A percentile compares a stretch with the other conserved stretches of the same genome.
These are phyloP conservation scores for Drosophila tanythrix DNA, from an alignment of 2,888 invertebrate genomes.

Conservation along the genomic window DNA sequence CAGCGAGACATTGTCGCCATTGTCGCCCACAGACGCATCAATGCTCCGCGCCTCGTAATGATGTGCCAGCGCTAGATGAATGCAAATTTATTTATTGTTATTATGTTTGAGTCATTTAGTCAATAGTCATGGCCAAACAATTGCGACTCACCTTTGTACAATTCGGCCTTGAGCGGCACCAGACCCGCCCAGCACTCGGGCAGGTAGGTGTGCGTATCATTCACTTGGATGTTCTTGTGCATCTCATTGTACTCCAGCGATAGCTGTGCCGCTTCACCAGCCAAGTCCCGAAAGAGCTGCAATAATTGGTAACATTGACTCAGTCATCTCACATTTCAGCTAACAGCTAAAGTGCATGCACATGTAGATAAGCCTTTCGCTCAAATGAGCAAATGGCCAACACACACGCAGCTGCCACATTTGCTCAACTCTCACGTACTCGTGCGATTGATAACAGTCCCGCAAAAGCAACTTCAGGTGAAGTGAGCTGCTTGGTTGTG, in stretches of 20 bases:
- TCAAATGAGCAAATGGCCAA: background rate
- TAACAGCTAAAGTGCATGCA: constrained; percentile 11
- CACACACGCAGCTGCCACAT: constrained; percentile 1
- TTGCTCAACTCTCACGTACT: constrained; percentile 15
- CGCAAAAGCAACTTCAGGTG: background rate
- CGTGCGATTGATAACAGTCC: background rate
- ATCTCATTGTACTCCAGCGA: constrained; percentile 90
- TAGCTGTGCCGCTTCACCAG: constrained; percentile 88
- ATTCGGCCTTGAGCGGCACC: constrained; percentile 93
- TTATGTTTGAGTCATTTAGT: background rate
- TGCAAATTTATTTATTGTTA: background rate
- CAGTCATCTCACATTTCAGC: background rate
- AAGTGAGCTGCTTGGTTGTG: background rate
- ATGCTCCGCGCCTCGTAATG: constrained; percentile 93
- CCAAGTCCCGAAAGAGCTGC: constrained; percentile 86
- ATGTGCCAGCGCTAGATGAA: constrained; percentile 89
- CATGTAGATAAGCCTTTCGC: background rate
- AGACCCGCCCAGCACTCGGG: constrained; percentile 97
- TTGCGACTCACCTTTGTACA: constrained; percentile 87
- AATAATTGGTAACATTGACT: constrained; percentile 9
- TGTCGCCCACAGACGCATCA: constrained; percentile 86
- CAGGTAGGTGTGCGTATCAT: constrained; percentile 94
- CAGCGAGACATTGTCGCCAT: constrained; percentile 72
- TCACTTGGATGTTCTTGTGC: constrained; percentile 88
- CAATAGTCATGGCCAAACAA: constrained; percentile 5